These are phyloP conservation scores for Gila orcuttii DNA, from an alignment of 2,113 vertebrate species.

Conservation along the genomic window DNA sequence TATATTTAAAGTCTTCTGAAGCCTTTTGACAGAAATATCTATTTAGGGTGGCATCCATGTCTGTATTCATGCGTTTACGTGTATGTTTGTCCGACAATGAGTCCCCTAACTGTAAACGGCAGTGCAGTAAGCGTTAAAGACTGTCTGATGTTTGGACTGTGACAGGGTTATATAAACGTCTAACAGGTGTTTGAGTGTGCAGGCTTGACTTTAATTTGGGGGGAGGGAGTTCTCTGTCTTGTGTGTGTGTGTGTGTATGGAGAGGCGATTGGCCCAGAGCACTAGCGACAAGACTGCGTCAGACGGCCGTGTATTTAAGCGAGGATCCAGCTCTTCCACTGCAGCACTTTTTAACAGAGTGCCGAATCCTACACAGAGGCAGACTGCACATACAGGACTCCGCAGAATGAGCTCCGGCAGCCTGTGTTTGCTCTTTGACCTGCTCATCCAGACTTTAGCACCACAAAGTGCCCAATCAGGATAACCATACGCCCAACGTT, in stretches of 20 bases:
- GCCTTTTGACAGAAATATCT: background rate
- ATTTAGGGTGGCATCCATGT: background rate
- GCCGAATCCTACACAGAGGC: constrained; percentile 59
- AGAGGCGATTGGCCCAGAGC: constrained; percentile 64
- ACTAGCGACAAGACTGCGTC: constrained; percentile 65
- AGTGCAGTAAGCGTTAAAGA: constrained; percentile 25
- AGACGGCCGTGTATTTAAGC: constrained; percentile 74
- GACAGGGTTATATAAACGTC: constrained; percentile 53
- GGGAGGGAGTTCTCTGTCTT: constrained; percentile 5
- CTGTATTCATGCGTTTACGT: background rate
- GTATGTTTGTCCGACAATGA: background rate
- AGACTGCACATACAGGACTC: constrained; percentile 59
- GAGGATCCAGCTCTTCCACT: constrained; percentile 79
- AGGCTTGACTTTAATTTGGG: constrained; percentile 21
- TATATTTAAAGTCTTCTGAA: background rate
- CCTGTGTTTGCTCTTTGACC: constrained; percentile 63
- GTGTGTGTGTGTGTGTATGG: background rate
- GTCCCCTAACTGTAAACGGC: background rate
- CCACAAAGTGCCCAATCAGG: constrained; percentile 77
- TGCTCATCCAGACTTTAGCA: constrained; percentile 74
- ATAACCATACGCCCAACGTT: constrained; percentile 65
- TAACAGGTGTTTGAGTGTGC: constrained; percentile 52
- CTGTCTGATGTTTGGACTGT: background rate
- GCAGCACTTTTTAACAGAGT: constrained; percentile 80
- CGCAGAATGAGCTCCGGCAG: constrained; percentile 76